These are phyloP conservation scores for Monochamus saltuarius DNA, from an alignment of 1,140 invertebrate genomes.

Conservation along the genomic window DNA sequence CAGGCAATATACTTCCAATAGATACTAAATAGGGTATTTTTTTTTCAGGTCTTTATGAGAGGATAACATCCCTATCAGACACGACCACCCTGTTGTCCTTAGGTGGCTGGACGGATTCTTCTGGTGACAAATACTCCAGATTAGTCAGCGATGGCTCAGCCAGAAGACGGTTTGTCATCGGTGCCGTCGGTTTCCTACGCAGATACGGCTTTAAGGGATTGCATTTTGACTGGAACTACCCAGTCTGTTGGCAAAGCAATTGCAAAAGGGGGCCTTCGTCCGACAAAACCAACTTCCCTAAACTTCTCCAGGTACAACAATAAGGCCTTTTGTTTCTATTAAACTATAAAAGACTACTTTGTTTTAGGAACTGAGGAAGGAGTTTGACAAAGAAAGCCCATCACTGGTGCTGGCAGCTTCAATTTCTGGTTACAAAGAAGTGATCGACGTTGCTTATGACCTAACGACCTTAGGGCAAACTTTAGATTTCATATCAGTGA, in stretches of 20 bases:
- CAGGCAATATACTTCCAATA: no score
- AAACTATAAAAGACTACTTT: background rate
- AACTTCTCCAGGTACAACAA: conserved; percentile 65
- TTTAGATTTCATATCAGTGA: conserved; percentile 82
- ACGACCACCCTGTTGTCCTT: conserved; percentile 74
- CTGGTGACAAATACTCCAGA: conserved; percentile 79
- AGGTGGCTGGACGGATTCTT: conserved; percentile 89
- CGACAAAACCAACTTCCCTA: conserved; percentile 77
- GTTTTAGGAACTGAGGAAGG: conserved; percentile 71
- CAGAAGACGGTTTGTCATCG: conserved; percentile 69
- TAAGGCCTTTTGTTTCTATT: conserved; percentile 1
- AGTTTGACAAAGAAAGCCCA: conserved; percentile 69
- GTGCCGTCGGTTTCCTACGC: conserved; percentile 67
- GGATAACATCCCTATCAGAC: conserved; percentile 63
- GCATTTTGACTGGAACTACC: conserved; percentile 90
- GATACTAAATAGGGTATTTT: no score
- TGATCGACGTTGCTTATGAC: conserved; percentile 83
- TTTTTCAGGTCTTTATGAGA: conserved; percentile 66
- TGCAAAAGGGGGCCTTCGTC: conserved; percentile 75
- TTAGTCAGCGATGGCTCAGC: conserved; percentile 65
- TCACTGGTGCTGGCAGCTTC: conserved; percentile 76
- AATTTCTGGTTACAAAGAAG: conserved; percentile 86
- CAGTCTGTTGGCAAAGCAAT: conserved; percentile 87
- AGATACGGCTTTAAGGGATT: conserved; percentile 78
- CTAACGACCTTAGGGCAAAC: conserved; percentile 65